Evolutionary conservation across 1,140 invertebrate genomes (phyloP).

Genomic region (Plectus sambesii): DNA sequence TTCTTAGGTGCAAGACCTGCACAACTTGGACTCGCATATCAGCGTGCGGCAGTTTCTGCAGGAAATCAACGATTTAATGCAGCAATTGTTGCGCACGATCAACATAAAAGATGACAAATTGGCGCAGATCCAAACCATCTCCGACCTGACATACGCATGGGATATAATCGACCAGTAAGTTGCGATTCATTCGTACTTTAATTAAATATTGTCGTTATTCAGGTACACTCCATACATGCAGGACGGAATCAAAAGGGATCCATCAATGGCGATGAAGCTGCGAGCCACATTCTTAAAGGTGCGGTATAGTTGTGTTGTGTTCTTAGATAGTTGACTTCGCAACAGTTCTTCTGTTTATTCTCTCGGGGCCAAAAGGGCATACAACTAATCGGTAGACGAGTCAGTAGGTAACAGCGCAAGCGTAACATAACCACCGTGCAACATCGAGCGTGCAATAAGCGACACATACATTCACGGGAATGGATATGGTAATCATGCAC

Average conservation of each 20-base stretch:
- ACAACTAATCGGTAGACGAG: too few relatives aligned
- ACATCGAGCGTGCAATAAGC: too few relatives aligned
- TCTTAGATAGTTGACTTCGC: too few relatives aligned
- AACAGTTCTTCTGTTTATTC: too few relatives aligned
- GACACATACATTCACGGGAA: too few relatives aligned
- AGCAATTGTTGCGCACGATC: conserved; percentile 72
- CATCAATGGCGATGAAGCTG: conserved; percentile 73
- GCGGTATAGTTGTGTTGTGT: conserved; percentile 17
- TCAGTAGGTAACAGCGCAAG: too few relatives aligned
- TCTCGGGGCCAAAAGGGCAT: too few relatives aligned
- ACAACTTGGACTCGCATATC: conserved; percentile 75
- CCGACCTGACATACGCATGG: conserved; percentile 91
- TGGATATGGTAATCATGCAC: too few relatives aligned
- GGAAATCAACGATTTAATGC: conserved; percentile 68
- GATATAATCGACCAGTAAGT: conserved; percentile 72
- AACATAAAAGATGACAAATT: conserved; percentile 84
- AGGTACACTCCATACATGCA: conserved; percentile 72
- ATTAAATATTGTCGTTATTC: too few relatives aligned
- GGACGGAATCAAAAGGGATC: conserved; percentile 70
- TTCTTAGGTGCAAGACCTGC: conserved; percentile 63
- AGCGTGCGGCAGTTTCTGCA: conserved; percentile 76
- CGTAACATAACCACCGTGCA: neutral
- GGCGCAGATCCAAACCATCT: conserved; percentile 81
- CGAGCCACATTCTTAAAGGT: conserved; percentile 83
- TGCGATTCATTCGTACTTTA: too few relatives aligned